A percentile compares a stretch with the other conserved stretches of the same genome.
These are phyloP conservation scores for Cyprinodon brontotheroides DNA, from an alignment of 2,113 vertebrate genomes.

Conservation along the genomic window DNA sequence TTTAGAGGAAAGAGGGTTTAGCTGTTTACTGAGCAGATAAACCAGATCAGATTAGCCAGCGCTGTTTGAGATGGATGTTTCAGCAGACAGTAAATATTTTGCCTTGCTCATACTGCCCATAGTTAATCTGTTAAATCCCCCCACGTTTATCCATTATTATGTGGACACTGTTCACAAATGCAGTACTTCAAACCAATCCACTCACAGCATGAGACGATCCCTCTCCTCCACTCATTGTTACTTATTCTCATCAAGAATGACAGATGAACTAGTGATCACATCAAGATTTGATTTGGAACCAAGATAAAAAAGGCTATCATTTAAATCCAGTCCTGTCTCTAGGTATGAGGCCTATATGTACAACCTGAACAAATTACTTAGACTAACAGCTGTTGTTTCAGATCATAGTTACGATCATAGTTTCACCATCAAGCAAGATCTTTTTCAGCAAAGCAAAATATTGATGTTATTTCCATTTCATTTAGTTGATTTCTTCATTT, in stretches of 20 bases:
- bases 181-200: background rate
- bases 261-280: background rate
- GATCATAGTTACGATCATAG: too few species aligned
- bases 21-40: slow-evolving; percentile 28
- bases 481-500: too few species aligned
- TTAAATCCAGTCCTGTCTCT: background rate
- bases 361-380: too few species aligned
- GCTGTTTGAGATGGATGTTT: slow-evolving; percentile 21
- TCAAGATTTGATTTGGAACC: too few species aligned
- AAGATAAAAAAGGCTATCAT: background rate
- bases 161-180: slow-evolving; percentile 27
- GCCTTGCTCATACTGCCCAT: slow-evolving; percentile 21
- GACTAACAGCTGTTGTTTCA: too few species aligned
- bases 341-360: background rate
- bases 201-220: background rate
- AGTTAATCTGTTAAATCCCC: slow-evolving; percentile 42
- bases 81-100: slow-evolving; percentile 32
- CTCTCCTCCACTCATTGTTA: slow-evolving; percentile 1
- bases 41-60: slow-evolving; percentile 24
- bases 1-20: background rate
- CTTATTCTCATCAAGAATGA: background rate
- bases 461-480: too few species aligned
- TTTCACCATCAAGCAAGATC: too few species aligned
- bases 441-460: too few species aligned
- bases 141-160: slow-evolving; percentile 5